phyloP scores from a whole-genome alignment of 2,113 vertebrate species.

The Brachionichthys hirsutus region DNA sequence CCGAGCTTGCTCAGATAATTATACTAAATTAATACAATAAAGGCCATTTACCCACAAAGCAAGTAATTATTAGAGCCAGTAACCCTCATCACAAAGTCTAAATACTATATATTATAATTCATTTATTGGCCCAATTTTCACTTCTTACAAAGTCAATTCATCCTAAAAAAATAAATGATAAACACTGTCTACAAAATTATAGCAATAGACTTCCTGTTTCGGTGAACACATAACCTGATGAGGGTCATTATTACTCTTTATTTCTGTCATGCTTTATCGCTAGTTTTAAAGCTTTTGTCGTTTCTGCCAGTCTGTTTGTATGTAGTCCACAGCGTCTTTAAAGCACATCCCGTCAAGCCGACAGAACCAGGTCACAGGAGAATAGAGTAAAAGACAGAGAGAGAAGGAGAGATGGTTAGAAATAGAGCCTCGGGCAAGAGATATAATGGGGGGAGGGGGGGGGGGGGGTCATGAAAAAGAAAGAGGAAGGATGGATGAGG shows the following conservation, averaged over 20 bases:
- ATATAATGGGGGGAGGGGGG: slow-evolving; percentile 40
- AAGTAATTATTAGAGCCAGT: too few species aligned
- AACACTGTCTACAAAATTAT: background rate
- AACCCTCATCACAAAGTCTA: too few species aligned
- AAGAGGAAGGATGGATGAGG: slow-evolving; percentile 22
- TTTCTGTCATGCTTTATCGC: slow-evolving; percentile 25
- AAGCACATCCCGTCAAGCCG: slow-evolving; percentile 66
- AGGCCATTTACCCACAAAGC: too few species aligned
- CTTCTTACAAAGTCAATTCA: background rate
- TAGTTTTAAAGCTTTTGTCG: slow-evolving; percentile 16
- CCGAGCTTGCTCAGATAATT: too few species aligned
- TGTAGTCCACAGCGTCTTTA: slow-evolving; percentile 61
- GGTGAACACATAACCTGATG: background rate
- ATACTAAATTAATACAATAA: too few species aligned
- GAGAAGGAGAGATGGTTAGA: background rate
- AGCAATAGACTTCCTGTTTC: background rate
- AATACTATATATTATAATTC: too few species aligned
- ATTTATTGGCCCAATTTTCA: too few species aligned
- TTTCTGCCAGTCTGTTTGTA: slow-evolving; percentile 33
- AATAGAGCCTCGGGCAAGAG: slow-evolving; percentile 39
- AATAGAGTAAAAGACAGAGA: slow-evolving; percentile 45
- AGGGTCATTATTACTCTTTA: background rate
- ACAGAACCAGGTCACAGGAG: slow-evolving; percentile 77
- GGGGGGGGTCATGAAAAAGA: slow-evolving; percentile 16
- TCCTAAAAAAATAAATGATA: background rate